A percentile compares a stretch with the other conserved stretches of the same genome.
Conservation (phyloP, 2,113 vertebrate species). For the Rhinoptilus africanus region DNA sequence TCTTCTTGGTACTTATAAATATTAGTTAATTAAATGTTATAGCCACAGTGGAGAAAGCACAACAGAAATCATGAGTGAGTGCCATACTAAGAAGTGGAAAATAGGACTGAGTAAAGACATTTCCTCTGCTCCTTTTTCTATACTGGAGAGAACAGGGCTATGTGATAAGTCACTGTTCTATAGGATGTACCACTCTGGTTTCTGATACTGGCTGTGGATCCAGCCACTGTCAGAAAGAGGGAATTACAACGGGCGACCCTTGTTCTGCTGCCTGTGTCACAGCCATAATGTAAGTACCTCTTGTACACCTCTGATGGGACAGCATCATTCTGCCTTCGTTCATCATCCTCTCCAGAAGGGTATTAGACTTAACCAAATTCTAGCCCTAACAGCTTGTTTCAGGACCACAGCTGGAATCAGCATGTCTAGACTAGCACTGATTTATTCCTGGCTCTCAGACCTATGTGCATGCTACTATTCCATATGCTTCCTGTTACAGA, state of each 20-base stretch:
- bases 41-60: background rate
- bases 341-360: background rate
- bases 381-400: constrained; percentile 18
- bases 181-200: background rate
- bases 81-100: background rate
- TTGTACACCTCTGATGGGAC: background rate
- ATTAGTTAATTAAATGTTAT: background rate
- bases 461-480: constrained; percentile 1
- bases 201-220: background rate
- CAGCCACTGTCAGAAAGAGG: background rate
- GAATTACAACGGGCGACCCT: background rate
- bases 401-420: constrained; percentile 49
- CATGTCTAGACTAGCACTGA: constrained; percentile 41
- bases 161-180: background rate
- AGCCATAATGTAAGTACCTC: background rate
- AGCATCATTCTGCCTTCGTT: background rate
- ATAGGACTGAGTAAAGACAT: background rate
- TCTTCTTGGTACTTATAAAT: background rate
- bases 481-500: constrained; percentile 45
- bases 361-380: background rate
- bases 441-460: constrained; percentile 51
- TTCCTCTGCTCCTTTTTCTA: background rate
- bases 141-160: background rate
- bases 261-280: background rate
- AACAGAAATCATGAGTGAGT: background rate